Evolutionary conservation across 2,113 vertebrate genomes (phyloP).

Genomic region (Bothrops jararaca): DNA sequence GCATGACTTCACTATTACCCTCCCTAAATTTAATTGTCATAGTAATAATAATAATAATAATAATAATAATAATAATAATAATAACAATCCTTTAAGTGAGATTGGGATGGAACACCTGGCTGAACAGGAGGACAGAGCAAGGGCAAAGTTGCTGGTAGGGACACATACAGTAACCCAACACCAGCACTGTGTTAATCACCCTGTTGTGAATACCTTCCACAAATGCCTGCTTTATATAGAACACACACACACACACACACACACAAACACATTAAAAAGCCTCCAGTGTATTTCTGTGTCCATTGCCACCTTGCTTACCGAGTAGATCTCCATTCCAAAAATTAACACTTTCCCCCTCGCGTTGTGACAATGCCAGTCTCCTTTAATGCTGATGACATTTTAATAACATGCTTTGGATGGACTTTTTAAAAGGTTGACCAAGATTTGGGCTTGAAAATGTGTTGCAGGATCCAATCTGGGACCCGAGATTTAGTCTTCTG

Average conservation of each 20-base stretch:
- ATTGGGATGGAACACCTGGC: background rate
- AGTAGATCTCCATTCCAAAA: background rate
- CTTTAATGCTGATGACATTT: background rate
- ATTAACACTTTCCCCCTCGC: background rate
- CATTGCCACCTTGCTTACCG: background rate
- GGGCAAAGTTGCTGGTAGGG: background rate
- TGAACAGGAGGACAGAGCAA: background rate
- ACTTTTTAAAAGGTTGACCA: background rate
- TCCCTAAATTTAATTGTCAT: background rate
- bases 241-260: background rate
- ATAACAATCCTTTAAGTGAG: background rate
- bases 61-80: too few species aligned
- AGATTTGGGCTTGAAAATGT: background rate
- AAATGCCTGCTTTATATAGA: background rate
- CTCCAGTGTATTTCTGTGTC: background rate
- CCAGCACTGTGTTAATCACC: background rate
- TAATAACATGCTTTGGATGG: background rate
- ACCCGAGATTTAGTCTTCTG: too few species aligned
- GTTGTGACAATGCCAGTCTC: background rate
- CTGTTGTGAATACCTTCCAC: background rate
- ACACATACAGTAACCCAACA: background rate
- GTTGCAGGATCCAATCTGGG: too few species aligned
- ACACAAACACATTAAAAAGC: background rate
- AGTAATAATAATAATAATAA: too few species aligned
- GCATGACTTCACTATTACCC: too few species aligned